phyloP scores from a whole-genome alignment of 2,113 vertebrate species.

The Peromyscus polionotus region DNA sequence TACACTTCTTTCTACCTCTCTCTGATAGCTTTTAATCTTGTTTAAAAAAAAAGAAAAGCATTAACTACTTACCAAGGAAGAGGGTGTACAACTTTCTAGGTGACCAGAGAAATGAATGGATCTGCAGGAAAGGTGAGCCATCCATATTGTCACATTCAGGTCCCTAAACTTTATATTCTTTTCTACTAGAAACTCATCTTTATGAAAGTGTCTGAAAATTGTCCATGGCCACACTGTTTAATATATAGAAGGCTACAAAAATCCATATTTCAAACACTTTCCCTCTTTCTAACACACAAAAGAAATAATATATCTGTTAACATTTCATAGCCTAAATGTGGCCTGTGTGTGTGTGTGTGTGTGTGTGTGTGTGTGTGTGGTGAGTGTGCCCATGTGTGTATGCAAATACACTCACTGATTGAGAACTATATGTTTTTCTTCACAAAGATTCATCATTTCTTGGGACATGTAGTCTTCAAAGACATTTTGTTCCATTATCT shows the following conservation, averaged over 20 bases:
- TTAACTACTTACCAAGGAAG: background rate
- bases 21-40: background rate
- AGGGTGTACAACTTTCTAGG: background rate
- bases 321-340: background rate
- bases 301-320: background rate
- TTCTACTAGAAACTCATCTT: background rate
- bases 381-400: too few relatives aligned
- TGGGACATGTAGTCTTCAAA: background rate
- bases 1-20: background rate
- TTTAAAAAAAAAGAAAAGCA: background rate
- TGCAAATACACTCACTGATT: background rate
- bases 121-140: background rate
- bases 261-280: background rate
- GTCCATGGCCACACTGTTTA: background rate
- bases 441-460: background rate
- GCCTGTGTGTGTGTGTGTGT: background rate
- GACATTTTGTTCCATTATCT: background rate
- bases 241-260: background rate
- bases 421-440: background rate
- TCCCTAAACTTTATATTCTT: background rate
- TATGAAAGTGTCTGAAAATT: background rate
- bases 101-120: background rate
- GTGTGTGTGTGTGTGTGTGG: accelerated
- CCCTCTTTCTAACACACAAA: background rate
- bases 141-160: background rate